Base-by-base conservation (phyloP, 2,113 vertebrate species). In the Egretta garzetta region DNA sequence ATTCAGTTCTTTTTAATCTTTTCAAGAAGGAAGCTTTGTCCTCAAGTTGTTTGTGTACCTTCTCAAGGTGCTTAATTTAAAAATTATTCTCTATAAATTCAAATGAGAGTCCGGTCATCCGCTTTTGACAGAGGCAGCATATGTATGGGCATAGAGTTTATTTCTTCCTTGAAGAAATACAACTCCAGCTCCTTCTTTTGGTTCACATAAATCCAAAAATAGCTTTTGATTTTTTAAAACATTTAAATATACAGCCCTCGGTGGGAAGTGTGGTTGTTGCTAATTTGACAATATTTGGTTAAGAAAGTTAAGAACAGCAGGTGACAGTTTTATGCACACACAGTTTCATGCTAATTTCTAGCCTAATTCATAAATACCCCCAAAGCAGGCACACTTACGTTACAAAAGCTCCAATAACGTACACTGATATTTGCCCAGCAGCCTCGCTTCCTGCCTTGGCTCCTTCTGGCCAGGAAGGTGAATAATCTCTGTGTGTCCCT, bases 211-310 rank as follows among this genome's bases (percentile, higher is more conserved):
- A 95, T 72, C 66, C 70, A 68, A 90, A 97, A 95, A 94, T 93
- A 96, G 33, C 22, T 82, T 94, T 88, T 94, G 56, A 93, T 94
- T 96, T 96, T 43, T 96, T 53, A 67, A 94, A 95, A 33, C 43
- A 90, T 90, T 90, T 91, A 95, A 96, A 68, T 91, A 93, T 39
- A 49, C 35, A 68, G 21, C 56, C 24, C 50, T 89, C 41, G 22
- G 89, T 90, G 95, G 95, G 58, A 88, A 94, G 41, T 80, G 97
- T 93, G 97, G 96, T 95, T 91, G 81, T 76, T 97, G 62, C 89
- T 94, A 97, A 96, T 96, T 96, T 96, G 70, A 95, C 67, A 88
- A 62, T 93, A 76, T 97, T 97, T 97, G 86, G 86, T 68, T 96
- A 91, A 68, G 76, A 77, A 59, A 63, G 53, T 88, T 70, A 72